Percentiles rank a stretch among this genome's conserved stretches.
Evolutionary conservation across 2,797 vertebrate genomes (phyloP).

Genomic region (Sardinella longiceps): DNA sequence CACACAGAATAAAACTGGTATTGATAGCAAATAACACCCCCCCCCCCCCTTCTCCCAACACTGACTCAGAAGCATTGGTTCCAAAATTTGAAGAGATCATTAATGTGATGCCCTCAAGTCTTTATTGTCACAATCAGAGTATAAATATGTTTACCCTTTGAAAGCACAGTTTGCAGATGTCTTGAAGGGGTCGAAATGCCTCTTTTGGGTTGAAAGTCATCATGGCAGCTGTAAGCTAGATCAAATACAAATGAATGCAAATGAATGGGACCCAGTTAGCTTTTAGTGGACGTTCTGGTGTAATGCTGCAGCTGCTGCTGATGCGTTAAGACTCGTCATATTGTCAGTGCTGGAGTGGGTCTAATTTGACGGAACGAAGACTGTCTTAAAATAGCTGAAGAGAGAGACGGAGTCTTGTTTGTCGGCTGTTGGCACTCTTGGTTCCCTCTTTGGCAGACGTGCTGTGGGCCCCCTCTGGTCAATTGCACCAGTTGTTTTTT

Average conservation of each 20-base stretch:
- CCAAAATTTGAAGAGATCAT: too few relatives aligned
- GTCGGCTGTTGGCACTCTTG: neutral
- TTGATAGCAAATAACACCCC: too few relatives aligned
- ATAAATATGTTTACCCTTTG: neutral
- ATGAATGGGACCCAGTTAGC: neutral
- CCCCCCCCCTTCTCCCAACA: too few relatives aligned
- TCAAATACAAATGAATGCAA: conserved; percentile 10
- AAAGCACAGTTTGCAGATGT: neutral
- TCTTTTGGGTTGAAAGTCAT: neutral
- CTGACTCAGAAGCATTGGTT: too few relatives aligned
- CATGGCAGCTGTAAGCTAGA: neutral
- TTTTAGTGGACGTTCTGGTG: neutral
- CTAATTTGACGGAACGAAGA: conserved; percentile 14
- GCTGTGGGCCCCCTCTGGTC: conserved; percentile 46
- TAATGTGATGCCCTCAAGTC: neutral
- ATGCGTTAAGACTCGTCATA: neutral
- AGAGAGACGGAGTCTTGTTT: conserved; percentile 20
- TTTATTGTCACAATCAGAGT: neutral
- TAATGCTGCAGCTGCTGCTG: neutral
- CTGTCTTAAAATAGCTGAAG: conserved; percentile 16
- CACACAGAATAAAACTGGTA: neutral
- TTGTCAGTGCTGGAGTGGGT: neutral
- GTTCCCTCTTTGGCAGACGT: neutral
- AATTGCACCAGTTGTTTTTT: conserved; percentile 60
- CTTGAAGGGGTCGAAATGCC: neutral